Evolutionary conservation across 2,888 invertebrate genomes (phyloP).

Genomic region (Cosmopolites sordidus): DNA sequence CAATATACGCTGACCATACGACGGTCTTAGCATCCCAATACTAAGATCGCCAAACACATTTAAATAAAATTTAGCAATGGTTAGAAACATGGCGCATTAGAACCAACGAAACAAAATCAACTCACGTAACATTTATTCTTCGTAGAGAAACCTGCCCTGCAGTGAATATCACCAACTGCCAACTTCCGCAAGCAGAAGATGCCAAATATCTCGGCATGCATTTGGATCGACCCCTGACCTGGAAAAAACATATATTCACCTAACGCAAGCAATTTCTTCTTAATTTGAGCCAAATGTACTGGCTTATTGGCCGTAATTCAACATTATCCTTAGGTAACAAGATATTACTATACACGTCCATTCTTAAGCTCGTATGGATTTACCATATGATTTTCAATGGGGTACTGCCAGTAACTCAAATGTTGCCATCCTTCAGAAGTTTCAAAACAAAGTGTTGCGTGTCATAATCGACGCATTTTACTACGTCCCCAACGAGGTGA

Average conservation of each 20-base stretch:
- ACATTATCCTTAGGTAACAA: slow-evolving; percentile 1
- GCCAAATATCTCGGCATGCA: background rate
- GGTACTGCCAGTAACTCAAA: background rate
- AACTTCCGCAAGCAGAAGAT: too few species aligned
- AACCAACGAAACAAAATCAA: slow-evolving; percentile 6
- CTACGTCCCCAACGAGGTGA: too few species aligned
- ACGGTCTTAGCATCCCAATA: background rate
- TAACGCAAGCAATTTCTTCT: slow-evolving; percentile 1
- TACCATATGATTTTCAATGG: background rate
- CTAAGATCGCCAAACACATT: background rate
- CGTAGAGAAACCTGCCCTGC: background rate
- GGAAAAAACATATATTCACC: slow-evolving; percentile 2
- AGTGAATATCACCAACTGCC: too few species aligned
- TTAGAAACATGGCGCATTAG: background rate
- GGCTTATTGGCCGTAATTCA: slow-evolving; percentile 4
- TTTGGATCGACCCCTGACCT: slow-evolving; percentile 1
- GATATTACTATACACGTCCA: slow-evolving; percentile 1
- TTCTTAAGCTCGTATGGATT: slow-evolving; percentile 4
- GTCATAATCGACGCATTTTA: too few species aligned
- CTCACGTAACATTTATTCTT: slow-evolving; percentile 4
- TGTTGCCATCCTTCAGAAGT: too few species aligned
- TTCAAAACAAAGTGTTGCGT: too few species aligned
- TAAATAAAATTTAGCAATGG: background rate
- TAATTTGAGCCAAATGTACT: background rate
- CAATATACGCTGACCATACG: slow-evolving; percentile 14